Percentiles rank a stretch among this genome's conserved stretches.
Evolutionary conservation across 2,888 invertebrate genomes (phyloP).

Genomic region (Hoplodrina ambigua): DNA sequence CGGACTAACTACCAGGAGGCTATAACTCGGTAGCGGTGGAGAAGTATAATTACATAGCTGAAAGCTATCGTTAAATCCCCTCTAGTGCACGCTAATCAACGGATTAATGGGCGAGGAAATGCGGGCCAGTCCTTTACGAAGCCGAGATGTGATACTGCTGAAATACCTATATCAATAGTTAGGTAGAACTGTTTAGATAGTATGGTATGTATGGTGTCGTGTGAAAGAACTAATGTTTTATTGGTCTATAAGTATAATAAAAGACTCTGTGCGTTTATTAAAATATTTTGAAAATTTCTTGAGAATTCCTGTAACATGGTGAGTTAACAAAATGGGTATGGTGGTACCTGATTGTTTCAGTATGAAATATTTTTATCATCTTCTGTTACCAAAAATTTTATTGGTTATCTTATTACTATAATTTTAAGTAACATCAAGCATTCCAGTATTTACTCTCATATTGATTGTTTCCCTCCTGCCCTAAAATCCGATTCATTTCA

Average conservation of each 20-base stretch:
- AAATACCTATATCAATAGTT: slow-evolving; percentile 13
- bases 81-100: slow-evolving; percentile 82
- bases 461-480: slow-evolving; percentile 75
- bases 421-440: slow-evolving; percentile 28
- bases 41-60: slow-evolving; percentile 81
- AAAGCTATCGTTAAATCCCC: slow-evolving; percentile 82
- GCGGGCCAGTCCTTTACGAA: slow-evolving; percentile 60
- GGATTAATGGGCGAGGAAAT: slow-evolving; percentile 76
- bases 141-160: slow-evolving; percentile 45
- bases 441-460: slow-evolving; percentile 66
- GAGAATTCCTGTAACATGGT: background rate
- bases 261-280: slow-evolving; percentile 24
- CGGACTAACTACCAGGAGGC: slow-evolving; percentile 70
- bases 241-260: slow-evolving; percentile 11
- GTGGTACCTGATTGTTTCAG: background rate
- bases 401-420: background rate
- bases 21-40: slow-evolving; percentile 72
- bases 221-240: slow-evolving; percentile 6
- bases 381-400: too few relatives aligned
- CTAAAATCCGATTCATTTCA: slow-evolving; percentile 81
- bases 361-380: too few relatives aligned
- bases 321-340: background rate
- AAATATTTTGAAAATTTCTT: background rate
- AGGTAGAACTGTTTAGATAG: slow-evolving; percentile 3
- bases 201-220: background rate